phyloP scores from a whole-genome alignment of 2,888 invertebrate species.

The Neoitamus cyanurus region DNA sequence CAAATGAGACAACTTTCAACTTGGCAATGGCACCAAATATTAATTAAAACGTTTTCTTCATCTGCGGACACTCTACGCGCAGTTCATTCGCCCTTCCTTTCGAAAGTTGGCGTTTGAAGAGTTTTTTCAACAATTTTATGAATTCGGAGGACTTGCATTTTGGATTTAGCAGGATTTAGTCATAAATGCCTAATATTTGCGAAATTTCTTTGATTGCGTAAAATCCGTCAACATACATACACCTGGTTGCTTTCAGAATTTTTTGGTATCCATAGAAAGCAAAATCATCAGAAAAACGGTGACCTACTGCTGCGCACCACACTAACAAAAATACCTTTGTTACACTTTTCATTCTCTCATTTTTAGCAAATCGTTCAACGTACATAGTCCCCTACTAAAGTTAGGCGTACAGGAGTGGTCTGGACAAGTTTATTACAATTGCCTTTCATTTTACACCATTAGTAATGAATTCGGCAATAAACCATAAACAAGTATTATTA shows the following conservation, averaged over 20 bases:
- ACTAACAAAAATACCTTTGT: neutral
- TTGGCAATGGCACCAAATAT: conserved; percentile 1
- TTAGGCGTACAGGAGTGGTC: neutral
- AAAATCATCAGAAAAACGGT: neutral
- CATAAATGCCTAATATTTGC: neutral
- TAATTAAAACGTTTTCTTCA: conserved; percentile 1
- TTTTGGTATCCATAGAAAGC: neutral
- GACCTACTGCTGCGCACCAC: neutral
- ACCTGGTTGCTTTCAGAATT: neutral
- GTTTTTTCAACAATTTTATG: neutral
- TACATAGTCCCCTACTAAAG: neutral
- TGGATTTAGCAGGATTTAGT: neutral
- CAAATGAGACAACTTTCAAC: conserved; percentile 9
- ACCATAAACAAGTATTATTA: no score
- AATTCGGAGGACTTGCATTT: neutral
- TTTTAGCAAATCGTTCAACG: neutral
- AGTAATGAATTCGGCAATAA: neutral
- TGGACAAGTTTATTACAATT: neutral
- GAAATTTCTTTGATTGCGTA: neutral
- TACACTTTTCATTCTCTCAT: neutral
- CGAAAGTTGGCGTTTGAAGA: neutral
- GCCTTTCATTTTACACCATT: neutral
- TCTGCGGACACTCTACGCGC: neutral
- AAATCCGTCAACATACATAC: neutral
- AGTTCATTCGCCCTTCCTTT: neutral